Base-by-base conservation (phyloP, 2,797 vertebrate species). In the Hydrocynus forskahlii region DNA sequence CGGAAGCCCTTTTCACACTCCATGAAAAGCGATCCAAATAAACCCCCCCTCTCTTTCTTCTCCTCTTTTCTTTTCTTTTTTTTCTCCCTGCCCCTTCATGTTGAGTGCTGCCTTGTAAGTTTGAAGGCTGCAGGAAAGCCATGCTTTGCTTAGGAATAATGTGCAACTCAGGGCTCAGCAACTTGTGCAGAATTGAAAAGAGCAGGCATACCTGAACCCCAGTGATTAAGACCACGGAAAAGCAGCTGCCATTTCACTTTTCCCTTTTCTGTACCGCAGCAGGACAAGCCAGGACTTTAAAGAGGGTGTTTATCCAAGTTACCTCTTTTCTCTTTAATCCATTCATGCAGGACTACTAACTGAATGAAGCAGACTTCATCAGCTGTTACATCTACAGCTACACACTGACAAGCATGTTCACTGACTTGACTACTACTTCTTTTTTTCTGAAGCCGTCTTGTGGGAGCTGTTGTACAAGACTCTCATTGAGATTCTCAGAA, bases 1-100 rank as follows among this genome's bases (percentile, higher is more conserved):
- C 80, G 75, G 85, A 86, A 85, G 83, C 76, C 66, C 83, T 83
- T 85, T 88, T 84, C 80, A 87, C 82, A 84, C 85, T 79, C 55
- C 76, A 76, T 82, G 81, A 80, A 86, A 85, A 82, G 84, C 66
- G 57, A 85, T 81, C 81, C 82, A 85, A 84, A 84, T 83, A 86
- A 84, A 60, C 59, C 82, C 68, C 79, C 72, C 35, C 55, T 55
- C 69, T 38, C 68, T 79, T 45, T 68, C 73, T 45, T 77, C 69
- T 76, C 17, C 64, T 80, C 25, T 59, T 59, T 68, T 78, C 21
- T 21, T 67, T 70, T 70, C 35, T 64, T 57, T 35, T 57, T 16
- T 50, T 9, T 14, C 21, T 59, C 12, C 13, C 67, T 62, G 57
- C 66, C 75, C 72, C 86, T 78, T 75, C 64, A 75, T 84, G 81